Evolutionary conservation across 2,888 invertebrate species (phyloP).

Genomic region (Rambutsinella grinnellia): DNA sequence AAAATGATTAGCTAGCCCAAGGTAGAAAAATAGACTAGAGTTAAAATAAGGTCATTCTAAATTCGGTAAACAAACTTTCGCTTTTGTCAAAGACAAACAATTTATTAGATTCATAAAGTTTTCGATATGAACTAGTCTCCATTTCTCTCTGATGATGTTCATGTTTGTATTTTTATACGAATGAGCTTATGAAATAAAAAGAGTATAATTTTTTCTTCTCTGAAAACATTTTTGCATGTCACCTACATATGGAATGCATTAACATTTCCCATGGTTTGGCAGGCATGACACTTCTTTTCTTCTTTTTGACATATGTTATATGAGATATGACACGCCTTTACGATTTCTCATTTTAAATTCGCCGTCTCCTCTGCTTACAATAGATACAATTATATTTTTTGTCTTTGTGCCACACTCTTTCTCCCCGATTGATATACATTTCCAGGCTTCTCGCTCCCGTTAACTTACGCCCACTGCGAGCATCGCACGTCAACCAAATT

Average conservation of each 20-base stretch:
- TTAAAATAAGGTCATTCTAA: too few relatives aligned
- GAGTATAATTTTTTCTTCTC: too few relatives aligned
- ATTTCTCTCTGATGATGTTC: too few relatives aligned
- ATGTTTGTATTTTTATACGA: too few relatives aligned
- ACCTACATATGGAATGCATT: conserved; percentile 46
- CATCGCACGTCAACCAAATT: neutral
- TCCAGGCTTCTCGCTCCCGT: conserved; percentile 11
- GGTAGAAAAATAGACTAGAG: too few relatives aligned
- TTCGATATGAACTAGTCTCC: too few relatives aligned
- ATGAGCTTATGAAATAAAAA: too few relatives aligned
- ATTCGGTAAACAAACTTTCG: too few relatives aligned
- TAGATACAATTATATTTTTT: conserved; percentile 28
- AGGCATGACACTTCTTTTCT: conserved; percentile 54
- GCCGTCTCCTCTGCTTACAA: conserved; percentile 7
- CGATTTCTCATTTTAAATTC: conserved; percentile 52
- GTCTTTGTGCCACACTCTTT: conserved; percentile 28
- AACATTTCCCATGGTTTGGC: conserved; percentile 55
- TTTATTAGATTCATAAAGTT: too few relatives aligned
- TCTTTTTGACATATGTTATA: conserved; percentile 50
- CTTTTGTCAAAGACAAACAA: too few relatives aligned
- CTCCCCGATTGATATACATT: conserved; percentile 10
- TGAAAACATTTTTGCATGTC: conserved; percentile 22
- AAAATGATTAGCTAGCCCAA: too few relatives aligned
- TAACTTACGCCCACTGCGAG: conserved; percentile 25
- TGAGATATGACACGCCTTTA: conserved; percentile 54